Evolutionary conservation across 2,113 vertebrate genomes (phyloP), one percentile per base, ranked within the genome.

Genomic region (Microtus ochrogaster): DNA sequence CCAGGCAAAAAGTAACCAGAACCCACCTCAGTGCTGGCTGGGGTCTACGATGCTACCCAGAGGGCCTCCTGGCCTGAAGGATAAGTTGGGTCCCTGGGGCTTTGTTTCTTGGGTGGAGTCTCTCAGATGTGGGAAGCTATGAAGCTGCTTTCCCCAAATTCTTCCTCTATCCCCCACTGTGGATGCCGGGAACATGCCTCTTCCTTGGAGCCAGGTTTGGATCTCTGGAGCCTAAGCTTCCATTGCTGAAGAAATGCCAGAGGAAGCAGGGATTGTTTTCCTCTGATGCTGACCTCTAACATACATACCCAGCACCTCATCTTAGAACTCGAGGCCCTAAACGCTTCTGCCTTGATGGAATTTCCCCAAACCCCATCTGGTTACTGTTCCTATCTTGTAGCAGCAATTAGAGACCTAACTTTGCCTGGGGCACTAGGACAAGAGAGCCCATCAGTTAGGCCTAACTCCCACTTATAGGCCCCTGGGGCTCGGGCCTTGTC

Each of bases 341-440:
- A 63, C 0, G 5, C 82, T 39, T 39, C 72, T 55, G 12, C 72
- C 92, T 72, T 49, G 44, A 84, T 90, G 79, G 49, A 65, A 92
- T 89, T 79, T 96, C 65, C 92, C 92, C 76, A 90, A 93, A 58
- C 13, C 52, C 55, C 66, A n/a, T 28, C n/a, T 33, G 12, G 12
- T 44, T 91, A 85, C 55, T 92, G 65, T 63, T 87, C 70, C 91
- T 92, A 5, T 70, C 66, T 92, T 22, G 1, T 74, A 49, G 33
- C 19, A 74, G 66, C 39, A 24, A 9, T 90, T 72, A 65, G 91
- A 84, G 70, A 89, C 61, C 65, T n/a, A 90, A 66, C 72, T 36
- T 16, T 30, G 44, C n/a, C 88, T n/a, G 11, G 28, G 84, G 65
- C 30, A 19, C 58, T 39, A 47, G 36, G 22, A 81, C n/a, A 41